Evolutionary conservation across 2,888 invertebrate species (phyloP), one percentile per base, ranked within the genome.

Genomic region (Ophion obscuratus): DNA sequence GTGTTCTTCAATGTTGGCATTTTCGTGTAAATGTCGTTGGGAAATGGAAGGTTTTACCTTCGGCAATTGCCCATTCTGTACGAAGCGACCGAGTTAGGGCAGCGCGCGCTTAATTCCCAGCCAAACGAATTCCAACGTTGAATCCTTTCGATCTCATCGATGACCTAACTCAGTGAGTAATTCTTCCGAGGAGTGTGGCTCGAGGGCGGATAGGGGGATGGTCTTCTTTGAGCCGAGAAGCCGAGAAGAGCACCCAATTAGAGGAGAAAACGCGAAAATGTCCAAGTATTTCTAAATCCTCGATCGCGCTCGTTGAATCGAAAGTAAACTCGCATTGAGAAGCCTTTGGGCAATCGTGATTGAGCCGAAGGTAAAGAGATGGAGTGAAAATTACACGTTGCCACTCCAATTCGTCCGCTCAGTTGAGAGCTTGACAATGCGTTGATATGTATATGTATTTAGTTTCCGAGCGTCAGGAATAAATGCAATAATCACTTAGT

Each of bases 191-290:
- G 9, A n/a, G n/a, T 67, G 31, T 53, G 11, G 11, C 47, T 7
- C 14, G 14, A 47, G 47, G 14, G 4, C 14, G 14, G 14, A 47
- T 11, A 47, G 10, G 62, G 20, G 20, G 20, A 11, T 10, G 44
- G 17, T 20, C 20, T 44, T 24, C 24, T n/a, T 20, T 57, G 27
- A 27, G 31, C 36, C n/a, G 53, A 27, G 20, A 17, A 76, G 31
- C 47, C 67, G 47, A 59, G 62, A 83, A 71, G 71, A 73, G 83
- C 75, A 59, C 71, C 53, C 68, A 77, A 77, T 83, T 83, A 83
- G 75, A 64, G 61, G 31, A 68, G 62, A 74, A 81, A 81, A 76
- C 77, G 53, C 68, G 83, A 74, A 78, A 44, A 81, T 81, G 66
- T 73, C 31, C 20, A n/a, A 53, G 24, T 62, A 80, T 74, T 76